A percentile compares a stretch with the other conserved stretches of the same genome.
Evolutionary conservation across 2,888 invertebrate genomes (phyloP).

Genomic region (Metallyticus violacea): DNA sequence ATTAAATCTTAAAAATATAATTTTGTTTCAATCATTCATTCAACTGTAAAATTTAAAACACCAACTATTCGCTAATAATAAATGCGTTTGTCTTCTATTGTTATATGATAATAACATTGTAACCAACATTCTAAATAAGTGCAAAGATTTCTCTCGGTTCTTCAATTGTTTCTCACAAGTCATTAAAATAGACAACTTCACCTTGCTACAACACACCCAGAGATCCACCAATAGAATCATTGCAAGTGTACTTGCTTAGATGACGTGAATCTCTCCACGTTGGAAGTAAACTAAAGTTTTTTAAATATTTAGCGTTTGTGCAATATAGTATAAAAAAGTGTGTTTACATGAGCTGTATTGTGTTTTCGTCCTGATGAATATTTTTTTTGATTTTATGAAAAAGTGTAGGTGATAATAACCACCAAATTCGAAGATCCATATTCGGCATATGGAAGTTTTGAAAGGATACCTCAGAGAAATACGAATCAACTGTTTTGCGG

Average conservation of each 20-base stretch:
- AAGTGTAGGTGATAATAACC: not conserved
- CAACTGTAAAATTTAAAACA: too few relatives aligned
- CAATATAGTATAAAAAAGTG: not conserved
- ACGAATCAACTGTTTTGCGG: not conserved
- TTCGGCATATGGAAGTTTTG: not conserved
- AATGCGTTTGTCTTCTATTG: too few relatives aligned
- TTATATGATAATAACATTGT: too few relatives aligned
- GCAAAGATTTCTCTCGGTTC: too few relatives aligned
- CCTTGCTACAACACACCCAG: not conserved
- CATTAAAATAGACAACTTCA: too few relatives aligned
- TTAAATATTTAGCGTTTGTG: not conserved
- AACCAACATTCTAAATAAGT: too few relatives aligned
- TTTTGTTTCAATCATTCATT: too few relatives aligned
- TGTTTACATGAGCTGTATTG: not conserved
- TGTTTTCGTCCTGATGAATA: not conserved
- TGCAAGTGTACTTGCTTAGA: conserved; percentile 38
- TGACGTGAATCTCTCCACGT: conserved; percentile 68
- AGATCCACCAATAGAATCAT: conserved; percentile 19
- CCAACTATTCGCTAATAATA: too few relatives aligned
- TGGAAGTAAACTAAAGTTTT: conserved; percentile 49
- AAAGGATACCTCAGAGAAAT: not conserved
- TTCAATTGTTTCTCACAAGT: too few relatives aligned
- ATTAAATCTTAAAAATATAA: too few relatives aligned
- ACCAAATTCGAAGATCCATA: not conserved
- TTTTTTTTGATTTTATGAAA: not conserved